Evolutionary conservation across 2,113 vertebrate species (phyloP), one percentile per base, ranked within the genome.

Genomic region (Microcebus jonahi): DNA sequence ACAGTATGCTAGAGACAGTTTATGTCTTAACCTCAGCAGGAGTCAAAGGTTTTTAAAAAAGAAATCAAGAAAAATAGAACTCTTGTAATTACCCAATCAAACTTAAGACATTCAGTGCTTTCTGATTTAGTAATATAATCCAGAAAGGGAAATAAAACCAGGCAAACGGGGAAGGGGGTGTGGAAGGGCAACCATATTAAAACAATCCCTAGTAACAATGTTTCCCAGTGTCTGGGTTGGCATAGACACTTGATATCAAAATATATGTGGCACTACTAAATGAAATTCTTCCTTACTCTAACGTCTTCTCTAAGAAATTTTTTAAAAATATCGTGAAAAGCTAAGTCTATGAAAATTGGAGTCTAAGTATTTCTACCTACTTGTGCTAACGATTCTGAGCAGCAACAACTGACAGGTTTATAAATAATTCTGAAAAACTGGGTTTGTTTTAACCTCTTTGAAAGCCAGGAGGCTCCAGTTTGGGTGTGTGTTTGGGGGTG

Each of bases 21-120:
- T 98, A 97, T 95, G 88, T 95, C 96, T 98, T 79, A 95, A 97
- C 97, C 95, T 97, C 98, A 97, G 98, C 96, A 98, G 95, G 95
- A 97, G 86, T 97, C 97, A 98, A 98, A 91, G 75, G 92, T 98
- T 97, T n/a, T 20, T 10, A 50, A 61, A 81, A 97, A 97, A 95
- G 42, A 93, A 98, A 34, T 93, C 95, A 98, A 97, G 97, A 97
- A 96, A 98, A 80, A 36, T 14, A 57, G 13, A 12, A 98, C 97
- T 98, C 95, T 97, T 96, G 98, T 97, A 98, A 88, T 98, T 98
- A 98, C 95, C 97, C 97, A 98, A 97, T 93, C 97, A 97, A 98
- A 98, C 97, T 98, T 98, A 97, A 97, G 97, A 97, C 97, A 97
- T 96, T 97, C 98, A 98, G 98, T 98, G 98, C 94, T 96, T 97